Evolutionary conservation across 2,797 vertebrate species (phyloP).

Genomic region (Myripristis murdjan): DNA sequence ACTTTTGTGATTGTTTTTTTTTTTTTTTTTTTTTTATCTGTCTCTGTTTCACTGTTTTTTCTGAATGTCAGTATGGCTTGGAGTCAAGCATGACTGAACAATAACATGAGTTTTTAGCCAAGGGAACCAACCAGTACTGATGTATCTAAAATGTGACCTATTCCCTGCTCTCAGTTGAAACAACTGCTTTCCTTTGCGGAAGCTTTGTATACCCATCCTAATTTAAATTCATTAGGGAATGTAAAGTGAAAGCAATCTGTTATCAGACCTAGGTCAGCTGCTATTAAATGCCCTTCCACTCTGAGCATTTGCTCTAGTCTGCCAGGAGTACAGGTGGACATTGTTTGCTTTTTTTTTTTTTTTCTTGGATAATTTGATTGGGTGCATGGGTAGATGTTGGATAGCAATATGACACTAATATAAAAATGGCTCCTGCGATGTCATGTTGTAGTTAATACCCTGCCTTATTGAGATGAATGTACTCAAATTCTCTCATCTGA

Average conservation of each 20-base stretch:
- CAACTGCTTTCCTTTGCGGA: background rate
- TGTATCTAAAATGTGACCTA: constrained; percentile 20
- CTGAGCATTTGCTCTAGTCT: constrained; percentile 1
- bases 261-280: background rate
- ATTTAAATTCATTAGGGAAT: constrained; percentile 1
- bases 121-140: background rate
- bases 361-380: background rate
- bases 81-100: constrained; percentile 3
- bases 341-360: background rate
- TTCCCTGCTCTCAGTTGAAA: background rate
- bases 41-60: constrained; percentile 23
- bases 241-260: background rate
- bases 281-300: constrained; percentile 1
- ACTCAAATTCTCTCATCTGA: constrained; percentile 43
- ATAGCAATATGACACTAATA: background rate
- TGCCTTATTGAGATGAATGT: constrained; percentile 79
- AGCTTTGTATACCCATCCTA: background rate
- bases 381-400: background rate
- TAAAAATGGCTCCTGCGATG: constrained; percentile 15
- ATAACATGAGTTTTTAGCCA: constrained; percentile 32
- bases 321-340: too few species aligned
- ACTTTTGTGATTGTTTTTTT: background rate
- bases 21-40: background rate
- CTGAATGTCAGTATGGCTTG: constrained; percentile 6
- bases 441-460: constrained; percentile 53